Conservation (phyloP, 2,888 invertebrate genomes). For the Creontiades dilutus region DNA sequence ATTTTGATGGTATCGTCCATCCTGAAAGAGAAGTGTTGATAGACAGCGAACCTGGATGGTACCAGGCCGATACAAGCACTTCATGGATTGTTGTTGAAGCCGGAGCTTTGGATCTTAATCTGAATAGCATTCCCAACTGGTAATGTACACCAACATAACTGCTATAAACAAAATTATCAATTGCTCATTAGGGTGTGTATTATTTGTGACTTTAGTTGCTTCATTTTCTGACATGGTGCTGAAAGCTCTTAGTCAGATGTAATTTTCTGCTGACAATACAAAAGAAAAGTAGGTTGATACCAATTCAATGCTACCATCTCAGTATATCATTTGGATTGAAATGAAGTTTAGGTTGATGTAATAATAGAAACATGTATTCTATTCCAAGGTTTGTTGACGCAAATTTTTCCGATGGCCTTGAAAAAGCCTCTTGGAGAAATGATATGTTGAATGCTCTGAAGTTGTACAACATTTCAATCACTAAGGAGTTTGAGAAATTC, state of each 20-base stretch:
- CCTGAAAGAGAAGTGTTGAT: conserved; percentile 78
- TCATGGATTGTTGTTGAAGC: conserved; percentile 90
- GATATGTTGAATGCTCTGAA: conserved; percentile 86
- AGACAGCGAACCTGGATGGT: conserved; percentile 84
- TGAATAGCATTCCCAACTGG: conserved; percentile 89
- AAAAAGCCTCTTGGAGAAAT: conserved; percentile 84
- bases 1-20: conserved; percentile 75
- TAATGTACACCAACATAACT: conserved; percentile 76
- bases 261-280: too few species aligned
- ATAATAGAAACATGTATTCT: not conserved
- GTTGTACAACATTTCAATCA: conserved; percentile 79
- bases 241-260: too few species aligned
- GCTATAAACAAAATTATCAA: too few species aligned
- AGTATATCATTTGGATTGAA: too few species aligned
- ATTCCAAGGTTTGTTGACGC: conserved; percentile 82
- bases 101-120: conserved; percentile 88
- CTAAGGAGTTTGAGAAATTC: conserved; percentile 82
- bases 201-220: too few species aligned
- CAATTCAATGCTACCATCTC: too few species aligned
- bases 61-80: conserved; percentile 81
- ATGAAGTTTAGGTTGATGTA: not conserved
- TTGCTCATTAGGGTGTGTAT: too few species aligned
- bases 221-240: too few species aligned
- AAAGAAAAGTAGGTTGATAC: too few species aligned
- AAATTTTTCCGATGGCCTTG: conserved; percentile 78